Conservation (phyloP, 2,797 vertebrate genomes). For the Thamnophis elegans region DNA sequence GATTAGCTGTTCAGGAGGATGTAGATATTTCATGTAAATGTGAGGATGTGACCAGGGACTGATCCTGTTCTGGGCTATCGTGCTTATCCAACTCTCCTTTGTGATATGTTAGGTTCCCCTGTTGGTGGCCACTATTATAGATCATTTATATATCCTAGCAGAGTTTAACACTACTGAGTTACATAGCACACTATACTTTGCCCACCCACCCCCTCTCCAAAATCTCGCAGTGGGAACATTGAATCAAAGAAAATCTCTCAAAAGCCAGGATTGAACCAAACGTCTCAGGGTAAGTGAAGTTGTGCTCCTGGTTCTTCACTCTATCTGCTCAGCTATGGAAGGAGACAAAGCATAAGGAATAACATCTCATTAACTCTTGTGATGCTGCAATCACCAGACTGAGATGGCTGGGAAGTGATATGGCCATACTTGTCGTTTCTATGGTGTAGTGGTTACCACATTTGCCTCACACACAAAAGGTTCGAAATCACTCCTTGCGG, state of each 20-base stretch:
- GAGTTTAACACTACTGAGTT: not conserved
- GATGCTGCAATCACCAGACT: too few species aligned
- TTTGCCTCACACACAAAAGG: too few species aligned
- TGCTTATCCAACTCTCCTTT: not conserved
- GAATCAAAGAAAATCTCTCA: not conserved
- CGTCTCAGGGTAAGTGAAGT: not conserved
- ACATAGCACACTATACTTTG: not conserved
- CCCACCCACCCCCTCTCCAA: too few species aligned
- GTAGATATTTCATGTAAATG: not conserved
- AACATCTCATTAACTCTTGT: too few species aligned
- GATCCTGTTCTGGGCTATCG: not conserved
- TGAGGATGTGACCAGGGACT: not conserved
- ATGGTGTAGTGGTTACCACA: too few species aligned
- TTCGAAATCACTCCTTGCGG: too few species aligned
- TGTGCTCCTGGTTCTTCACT: accelerated
- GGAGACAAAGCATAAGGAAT: too few species aligned
- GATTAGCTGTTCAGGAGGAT: not conserved
- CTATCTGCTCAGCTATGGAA: not conserved
- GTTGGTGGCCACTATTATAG: not conserved
- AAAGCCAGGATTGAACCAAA: not conserved
- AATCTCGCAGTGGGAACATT: not conserved
- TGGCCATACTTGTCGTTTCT: too few species aligned
- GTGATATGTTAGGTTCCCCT: not conserved
- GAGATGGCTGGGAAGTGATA: too few species aligned
- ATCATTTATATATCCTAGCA: not conserved